Evolutionary conservation across 2,888 invertebrate genomes (phyloP).

Genomic region (Patella pellucida): DNA sequence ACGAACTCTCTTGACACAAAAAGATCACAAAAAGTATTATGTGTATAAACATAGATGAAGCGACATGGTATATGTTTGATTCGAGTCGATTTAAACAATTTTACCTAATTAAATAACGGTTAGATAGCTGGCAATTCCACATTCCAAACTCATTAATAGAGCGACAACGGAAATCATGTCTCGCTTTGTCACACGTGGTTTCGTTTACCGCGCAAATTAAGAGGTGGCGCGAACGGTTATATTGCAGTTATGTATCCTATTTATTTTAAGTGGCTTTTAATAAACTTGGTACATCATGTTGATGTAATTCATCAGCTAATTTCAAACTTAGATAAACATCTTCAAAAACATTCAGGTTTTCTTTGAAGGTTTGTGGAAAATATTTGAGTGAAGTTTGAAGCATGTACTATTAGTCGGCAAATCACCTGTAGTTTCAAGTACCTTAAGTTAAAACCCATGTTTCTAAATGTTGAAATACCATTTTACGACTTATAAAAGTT

Average conservation of each 20-base stretch:
- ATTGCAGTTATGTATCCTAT: slow-evolving; percentile 9
- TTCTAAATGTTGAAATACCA: neutral
- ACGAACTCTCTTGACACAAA: neutral
- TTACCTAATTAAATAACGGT: neutral
- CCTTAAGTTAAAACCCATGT: neutral
- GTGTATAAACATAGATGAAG: neutral
- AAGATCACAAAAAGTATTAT: neutral
- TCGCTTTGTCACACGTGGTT: slow-evolving; percentile 8
- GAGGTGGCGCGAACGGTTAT: slow-evolving; percentile 8
- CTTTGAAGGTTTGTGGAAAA: slow-evolving; percentile 6
- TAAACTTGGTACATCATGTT: slow-evolving; percentile 9
- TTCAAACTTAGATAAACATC: slow-evolving; percentile 4
- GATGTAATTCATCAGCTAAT: slow-evolving; percentile 12
- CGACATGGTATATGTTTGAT: slow-evolving; percentile 10
- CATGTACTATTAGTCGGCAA: neutral
- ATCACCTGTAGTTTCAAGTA: neutral
- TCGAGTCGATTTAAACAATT: neutral
- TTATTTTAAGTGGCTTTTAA: slow-evolving; percentile 12
- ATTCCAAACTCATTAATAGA: neutral
- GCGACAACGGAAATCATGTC: slow-evolving; percentile 9
- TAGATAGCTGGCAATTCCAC: slow-evolving; percentile 3
- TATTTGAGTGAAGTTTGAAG: slow-evolving; percentile 2
- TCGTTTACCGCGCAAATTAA: slow-evolving; percentile 10
- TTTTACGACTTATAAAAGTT: too few species aligned
- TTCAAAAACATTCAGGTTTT: slow-evolving; percentile 9